Conservation (phyloP, 2,113 vertebrate species). For the Pygoscelis adeliae region DNA sequence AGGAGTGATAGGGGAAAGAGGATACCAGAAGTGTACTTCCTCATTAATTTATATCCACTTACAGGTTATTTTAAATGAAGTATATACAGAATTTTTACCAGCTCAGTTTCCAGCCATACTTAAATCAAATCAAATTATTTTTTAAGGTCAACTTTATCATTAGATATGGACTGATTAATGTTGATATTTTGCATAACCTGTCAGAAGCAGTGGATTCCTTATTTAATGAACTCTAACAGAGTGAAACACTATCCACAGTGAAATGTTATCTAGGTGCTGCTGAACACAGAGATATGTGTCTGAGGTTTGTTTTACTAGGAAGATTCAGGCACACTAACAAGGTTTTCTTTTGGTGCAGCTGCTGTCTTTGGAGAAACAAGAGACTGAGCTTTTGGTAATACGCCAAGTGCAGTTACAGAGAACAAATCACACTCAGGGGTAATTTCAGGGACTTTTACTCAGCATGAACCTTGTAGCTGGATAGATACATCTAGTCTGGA, state of each 20-base stretch:
- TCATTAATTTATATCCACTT: neutral
- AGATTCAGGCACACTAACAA: neutral
- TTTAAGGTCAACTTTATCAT: neutral
- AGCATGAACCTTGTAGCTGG: neutral
- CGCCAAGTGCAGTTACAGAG: neutral
- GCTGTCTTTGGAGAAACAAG: neutral
- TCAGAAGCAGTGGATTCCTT: neutral
- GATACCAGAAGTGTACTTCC: neutral
- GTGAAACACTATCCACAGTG: neutral
- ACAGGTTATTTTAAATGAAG: neutral
- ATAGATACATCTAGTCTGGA: neutral
- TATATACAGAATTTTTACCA: neutral
- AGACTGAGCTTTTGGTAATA: neutral
- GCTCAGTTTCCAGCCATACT: neutral
- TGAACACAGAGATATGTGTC: neutral
- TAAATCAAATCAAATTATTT: neutral
- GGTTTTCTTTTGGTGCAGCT: neutral
- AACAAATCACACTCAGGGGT: neutral
- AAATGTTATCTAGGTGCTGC: neutral
- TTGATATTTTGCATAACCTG: neutral
- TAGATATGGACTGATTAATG: neutral
- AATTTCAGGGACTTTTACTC: neutral
- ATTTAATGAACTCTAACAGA: neutral
- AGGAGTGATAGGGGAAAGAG: neutral
- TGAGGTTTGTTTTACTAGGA: neutral